Base-by-base conservation (phyloP, 1,140 invertebrate genomes). In the Protaetia brevitarsis region DNA sequence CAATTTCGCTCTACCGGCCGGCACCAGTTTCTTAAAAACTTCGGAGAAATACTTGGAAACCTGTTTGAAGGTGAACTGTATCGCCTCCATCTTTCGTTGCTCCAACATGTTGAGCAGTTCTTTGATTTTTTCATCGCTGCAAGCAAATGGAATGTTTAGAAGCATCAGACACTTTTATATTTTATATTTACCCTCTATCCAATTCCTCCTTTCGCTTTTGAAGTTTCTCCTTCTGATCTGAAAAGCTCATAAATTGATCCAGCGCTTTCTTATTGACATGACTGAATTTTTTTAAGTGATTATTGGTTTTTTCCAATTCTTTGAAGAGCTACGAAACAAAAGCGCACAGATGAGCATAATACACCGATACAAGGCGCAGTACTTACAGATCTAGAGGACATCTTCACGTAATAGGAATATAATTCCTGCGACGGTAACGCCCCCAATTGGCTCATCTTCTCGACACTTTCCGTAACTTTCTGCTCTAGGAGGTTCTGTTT, bases 181-280 rank as follows among this genome's bases (percentile, higher is more conserved):
- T 34, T 34, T 7, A 7, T 34, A 34, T 13, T 82, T 76, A 88
- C 82, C 94, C 97, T 74, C 95, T 85, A 78, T 98, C 95, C 10
- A 99, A 80, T 80, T 99, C 97, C 73, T 97, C 94, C 79, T 98
- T 98, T 68, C 97, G 84, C 76, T 94, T 92, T 63, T 97, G 92
- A 0, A 99, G 80, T 79, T 99, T 99, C 80, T 99, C 97, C 85
- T 94, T 99, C 74, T 99, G 96, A 75, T 98, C 96, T 0, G 96
- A 98, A 80, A 99, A 99, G 73, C 95, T 97, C 72, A 99, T 90
- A 80, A 99, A 99, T 79, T 99, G 97, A 80, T 99, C 97, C 68
- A 99, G 84, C 26, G 97, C 97, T 79, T 99, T 99, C 79, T 99
- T 99, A 80, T 99, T 99, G 0, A 99, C 97, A 80, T 99, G 97